Evolutionary conservation across 2,113 vertebrate genomes (phyloP).

Genomic region (Barnardius zonarius): DNA sequence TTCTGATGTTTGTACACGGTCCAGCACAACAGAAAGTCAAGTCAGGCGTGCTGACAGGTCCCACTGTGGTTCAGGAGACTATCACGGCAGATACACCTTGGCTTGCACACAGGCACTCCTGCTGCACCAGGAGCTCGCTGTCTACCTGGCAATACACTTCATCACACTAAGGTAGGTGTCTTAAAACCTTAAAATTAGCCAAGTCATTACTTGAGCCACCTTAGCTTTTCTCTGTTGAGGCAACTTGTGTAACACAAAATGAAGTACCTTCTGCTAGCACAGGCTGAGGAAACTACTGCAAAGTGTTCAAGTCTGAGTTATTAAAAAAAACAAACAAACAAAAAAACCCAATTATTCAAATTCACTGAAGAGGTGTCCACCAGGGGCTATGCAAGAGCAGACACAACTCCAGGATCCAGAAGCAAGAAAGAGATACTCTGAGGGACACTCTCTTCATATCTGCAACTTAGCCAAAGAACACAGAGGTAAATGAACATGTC

Average conservation of each 20-base stretch:
- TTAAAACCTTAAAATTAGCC: neutral
- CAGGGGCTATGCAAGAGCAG: neutral
- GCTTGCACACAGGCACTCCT: neutral
- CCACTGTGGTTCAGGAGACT: neutral
- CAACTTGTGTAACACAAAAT: neutral
- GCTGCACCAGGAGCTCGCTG: neutral
- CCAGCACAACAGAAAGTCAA: constrained; percentile 40
- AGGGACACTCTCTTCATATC: neutral
- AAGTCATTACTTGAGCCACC: neutral
- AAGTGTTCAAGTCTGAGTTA: neutral
- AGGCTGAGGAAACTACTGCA: neutral
- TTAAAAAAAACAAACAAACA: neutral
- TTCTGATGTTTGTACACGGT: constrained; percentile 40
- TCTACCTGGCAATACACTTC: neutral
- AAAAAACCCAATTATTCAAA: neutral
- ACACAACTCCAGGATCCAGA: neutral
- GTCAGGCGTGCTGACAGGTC: neutral
- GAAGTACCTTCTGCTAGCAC: neutral
- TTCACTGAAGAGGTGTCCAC: neutral
- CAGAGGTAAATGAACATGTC: neutral
- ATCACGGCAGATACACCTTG: neutral
- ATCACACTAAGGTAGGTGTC: neutral
- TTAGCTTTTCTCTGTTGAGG: neutral
- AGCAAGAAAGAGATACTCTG: neutral
- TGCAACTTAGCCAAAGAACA: neutral